Base-by-base conservation (phyloP, 2,797 vertebrate species). In the Takifugu rubripes region DNA sequence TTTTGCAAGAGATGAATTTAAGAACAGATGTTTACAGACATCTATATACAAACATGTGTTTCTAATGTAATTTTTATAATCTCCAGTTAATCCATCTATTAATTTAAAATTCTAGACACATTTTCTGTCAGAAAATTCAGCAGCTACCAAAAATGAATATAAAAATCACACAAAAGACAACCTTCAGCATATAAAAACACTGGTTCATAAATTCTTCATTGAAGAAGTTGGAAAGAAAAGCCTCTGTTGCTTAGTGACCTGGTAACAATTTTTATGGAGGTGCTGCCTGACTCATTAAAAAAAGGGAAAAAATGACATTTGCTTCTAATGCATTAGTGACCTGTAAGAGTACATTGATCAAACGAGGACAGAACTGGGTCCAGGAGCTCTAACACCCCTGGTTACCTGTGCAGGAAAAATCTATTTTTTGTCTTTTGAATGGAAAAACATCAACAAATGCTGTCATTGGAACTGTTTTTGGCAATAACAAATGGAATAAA, bases 301-400 rank as follows among this genome's bases (percentile, higher is more conserved):
- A 44, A 44, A 14, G 55, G 59, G 57, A 25, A 25, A 62, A 64
- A 58, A 15, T 56, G 25, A 58, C 65, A 67, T 75, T 77, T 75
- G 71, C 66, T 59, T 59, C 65, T 59, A 45, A 12, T 76, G 44
- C 54, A 75, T 59, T 68, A 59, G 65, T 80, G 40, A 42, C 54
- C 47, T 29, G 6, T 43, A 43, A 74, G 56, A 75, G 48, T n/a
- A 12, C 68, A 79, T 79, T 74, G 69, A 84, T 88, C 77, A 85
- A 67, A 74, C 31, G 5, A 59, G 50, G 72, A 81, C 78, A 83
- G 72, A 83, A 74, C 52, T 79, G 56, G 74, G 72, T 79, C 52
- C 56, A 55, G 31, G 26, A 8, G 52, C 42, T 53, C 45, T 59
- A 56, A 63, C 12, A 66, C 4, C 10, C 66, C 26, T 44, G 42